Conservation (phyloP, 2,113 vertebrate genomes). For the Scomber colias region DNA sequence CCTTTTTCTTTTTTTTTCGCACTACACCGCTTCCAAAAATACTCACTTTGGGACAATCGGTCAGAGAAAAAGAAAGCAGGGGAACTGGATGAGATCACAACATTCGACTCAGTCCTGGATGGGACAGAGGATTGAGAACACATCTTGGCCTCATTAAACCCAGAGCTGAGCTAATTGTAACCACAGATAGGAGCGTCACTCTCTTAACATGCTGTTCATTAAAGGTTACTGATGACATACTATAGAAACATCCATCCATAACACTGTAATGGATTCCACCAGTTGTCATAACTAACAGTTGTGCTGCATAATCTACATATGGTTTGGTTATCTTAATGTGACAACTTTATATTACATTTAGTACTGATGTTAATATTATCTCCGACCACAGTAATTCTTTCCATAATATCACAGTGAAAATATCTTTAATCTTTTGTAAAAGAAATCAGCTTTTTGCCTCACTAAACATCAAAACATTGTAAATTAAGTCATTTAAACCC, state of each 20-base stretch:
- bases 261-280: too few species aligned
- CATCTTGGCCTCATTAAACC: constrained; percentile 26
- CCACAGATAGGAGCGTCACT: constrained; percentile 3
- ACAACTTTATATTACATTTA: neutral
- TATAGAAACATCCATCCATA: neutral
- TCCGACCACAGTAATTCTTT: neutral
- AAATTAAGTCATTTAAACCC: neutral
- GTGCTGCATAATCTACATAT: neutral
- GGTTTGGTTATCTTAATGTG: neutral
- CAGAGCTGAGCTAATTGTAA: constrained; percentile 9
- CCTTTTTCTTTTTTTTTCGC: neutral
- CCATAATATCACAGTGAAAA: too few species aligned
- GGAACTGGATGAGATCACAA: constrained; percentile 18
- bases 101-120: neutral
- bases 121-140: constrained; percentile 4
- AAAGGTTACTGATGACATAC: neutral
- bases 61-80: constrained; percentile 14
- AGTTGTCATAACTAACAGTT: neutral
- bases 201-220: neutral
- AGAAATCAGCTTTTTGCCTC: too few species aligned
- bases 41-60: constrained; percentile 20
- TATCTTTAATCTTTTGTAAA: too few species aligned
- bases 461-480: too few species aligned
- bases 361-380: neutral
- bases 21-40: constrained; percentile 6